These are phyloP conservation scores for Thereva nobilitata DNA, from an alignment of 2,888 invertebrate species.

Conservation along the genomic window DNA sequence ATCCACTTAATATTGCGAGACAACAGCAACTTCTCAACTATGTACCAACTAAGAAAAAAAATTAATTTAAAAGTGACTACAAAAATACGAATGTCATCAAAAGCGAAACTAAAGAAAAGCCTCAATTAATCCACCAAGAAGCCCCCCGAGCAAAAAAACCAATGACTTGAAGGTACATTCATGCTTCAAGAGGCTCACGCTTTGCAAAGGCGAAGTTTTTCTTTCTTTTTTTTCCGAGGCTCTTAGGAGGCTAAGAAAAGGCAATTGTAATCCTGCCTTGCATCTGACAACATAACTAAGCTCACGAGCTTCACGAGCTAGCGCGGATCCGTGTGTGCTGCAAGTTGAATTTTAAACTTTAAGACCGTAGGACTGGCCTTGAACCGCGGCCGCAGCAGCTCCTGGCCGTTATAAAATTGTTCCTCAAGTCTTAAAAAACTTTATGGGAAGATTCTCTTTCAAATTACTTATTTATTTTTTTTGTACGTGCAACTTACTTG, in stretches of 20 bases:
- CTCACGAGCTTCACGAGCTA: no score
- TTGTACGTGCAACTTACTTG: slow-evolving; percentile 50
- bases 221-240: neutral
- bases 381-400: neutral
- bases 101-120: slow-evolving; percentile 15
- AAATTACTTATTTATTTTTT: neutral
- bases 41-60: no score
- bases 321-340: slow-evolving; percentile 1
- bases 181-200: slow-evolving; percentile 21
- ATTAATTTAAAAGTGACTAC: neutral
- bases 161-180: slow-evolving; percentile 9
- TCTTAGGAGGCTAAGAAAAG: neutral
- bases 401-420: slow-evolving; percentile 3
- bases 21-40: no score
- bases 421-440: neutral
- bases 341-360: neutral
- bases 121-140: slow-evolving; percentile 2
- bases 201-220: neutral
- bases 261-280: slow-evolving; percentile 6
- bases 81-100: slow-evolving; percentile 18
- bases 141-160: neutral
- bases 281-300: no score
- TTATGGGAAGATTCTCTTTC: neutral
- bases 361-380: slow-evolving; percentile 14
- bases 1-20: no score